Evolutionary conservation across 2,113 vertebrate genomes (phyloP).

Genomic region (Chaenocephalus aceratus): DNA sequence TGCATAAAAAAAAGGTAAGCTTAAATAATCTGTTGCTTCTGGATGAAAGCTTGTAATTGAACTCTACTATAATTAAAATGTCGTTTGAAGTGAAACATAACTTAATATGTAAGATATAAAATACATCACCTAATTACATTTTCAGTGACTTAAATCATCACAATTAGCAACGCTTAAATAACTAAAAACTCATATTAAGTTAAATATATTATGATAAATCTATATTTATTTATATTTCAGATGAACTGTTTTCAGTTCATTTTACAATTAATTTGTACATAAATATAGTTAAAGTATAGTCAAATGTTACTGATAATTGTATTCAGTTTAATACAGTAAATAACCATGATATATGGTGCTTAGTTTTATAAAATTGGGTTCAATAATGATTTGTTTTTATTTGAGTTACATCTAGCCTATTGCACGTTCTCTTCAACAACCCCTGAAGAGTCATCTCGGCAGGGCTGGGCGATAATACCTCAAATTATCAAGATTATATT

Average conservation of each 20-base stretch:
- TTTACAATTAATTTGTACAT: neutral
- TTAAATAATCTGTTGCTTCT: neutral
- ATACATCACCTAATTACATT: neutral
- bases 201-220: no score
- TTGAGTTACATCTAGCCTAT: no score
- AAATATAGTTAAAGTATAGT: neutral
- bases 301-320: neutral
- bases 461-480: no score
- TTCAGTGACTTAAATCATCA: neutral
- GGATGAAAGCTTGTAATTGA: neutral
- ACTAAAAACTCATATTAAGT: no score
- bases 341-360: neutral
- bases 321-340: neutral
- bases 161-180: no score
- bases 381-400: no score
- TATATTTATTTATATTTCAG: neutral
- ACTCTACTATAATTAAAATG: no score
- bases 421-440: no score
- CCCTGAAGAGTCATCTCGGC: no score
- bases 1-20: conserved; percentile 37
- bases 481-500: no score
- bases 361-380: neutral
- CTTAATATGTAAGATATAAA: neutral
- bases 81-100: neutral
- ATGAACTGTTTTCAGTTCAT: neutral